Base-by-base conservation (phyloP, 2,113 vertebrate genomes). In the Talpa occidentalis region DNA sequence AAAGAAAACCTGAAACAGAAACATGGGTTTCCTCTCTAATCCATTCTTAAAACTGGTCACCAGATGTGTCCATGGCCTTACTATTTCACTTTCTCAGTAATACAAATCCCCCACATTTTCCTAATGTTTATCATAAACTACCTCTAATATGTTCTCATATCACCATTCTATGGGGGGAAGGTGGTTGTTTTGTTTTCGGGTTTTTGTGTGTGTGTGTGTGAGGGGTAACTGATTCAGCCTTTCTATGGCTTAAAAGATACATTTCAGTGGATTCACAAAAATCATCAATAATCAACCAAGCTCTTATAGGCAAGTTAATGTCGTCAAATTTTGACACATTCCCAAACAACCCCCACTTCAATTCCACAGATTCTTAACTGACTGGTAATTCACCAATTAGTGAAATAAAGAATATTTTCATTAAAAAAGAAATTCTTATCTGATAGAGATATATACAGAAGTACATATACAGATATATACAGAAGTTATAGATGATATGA, bases 21-120 rank as follows among this genome's bases (percentile, higher is more conserved):
- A 74, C 40, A 80, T 19, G 12, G 70, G 40, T 30, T 95, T 72
- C 28, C 19, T 87, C 44, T 64, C 37, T 12, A 90, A 78, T 52
- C 24, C 47, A 78, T 90, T 87, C 28, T 91, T 93, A 87, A 88
- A 93, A 91, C 54, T 78, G 54, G 62, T 56, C 32, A 88, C 10
- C 17, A 85, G 52, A 19, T 59, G 40, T 93, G 70, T 82, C 52
- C n/a, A 86, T 26, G 66, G 21, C 32, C 26, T 67, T 62, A 69
- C 74, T 77, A 60, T 78, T 88, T 84, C 64, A 88, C 37, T n/a
- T 66, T 66, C 72, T 47, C 82, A 94, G 64, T 40, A 70, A 77
- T 30, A 24, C 1, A 83, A 22, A 77, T 35, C 3, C 21, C 44
- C 10, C 49, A 62, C 40, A 67, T 67, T 83, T 88, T 87, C 37